A percentile compares a stretch with the other conserved stretches of the same genome.
Conservation (phyloP, 2,113 vertebrate genomes). For the Asarcornis scutulata region DNA sequence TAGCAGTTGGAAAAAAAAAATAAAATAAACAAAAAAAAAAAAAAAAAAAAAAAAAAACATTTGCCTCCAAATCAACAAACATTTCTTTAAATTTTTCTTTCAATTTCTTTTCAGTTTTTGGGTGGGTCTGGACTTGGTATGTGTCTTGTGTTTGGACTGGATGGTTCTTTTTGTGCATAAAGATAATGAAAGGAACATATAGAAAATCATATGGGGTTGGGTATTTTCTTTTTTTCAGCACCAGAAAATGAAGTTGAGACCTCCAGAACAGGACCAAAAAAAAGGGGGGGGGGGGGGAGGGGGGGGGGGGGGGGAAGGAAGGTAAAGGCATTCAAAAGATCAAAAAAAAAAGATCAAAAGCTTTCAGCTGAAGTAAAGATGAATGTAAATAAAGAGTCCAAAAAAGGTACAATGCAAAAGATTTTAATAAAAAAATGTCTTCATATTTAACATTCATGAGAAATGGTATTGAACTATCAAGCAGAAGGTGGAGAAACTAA, state of each 20-base stretch:
- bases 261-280: background rate
- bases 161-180: background rate
- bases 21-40: background rate
- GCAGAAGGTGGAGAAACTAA: conserved; percentile 19
- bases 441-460: background rate
- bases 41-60: background rate
- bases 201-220: background rate
- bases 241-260: background rate
- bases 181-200: background rate
- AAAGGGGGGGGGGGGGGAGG: background rate
- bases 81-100: background rate
- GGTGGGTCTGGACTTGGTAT: background rate
- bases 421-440: background rate
- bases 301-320: background rate
- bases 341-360: background rate
- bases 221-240: background rate
- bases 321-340: background rate
- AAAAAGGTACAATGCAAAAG: background rate
- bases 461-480: background rate
- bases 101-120: background rate
- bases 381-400: background rate
- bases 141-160: background rate
- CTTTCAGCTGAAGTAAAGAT: background rate
- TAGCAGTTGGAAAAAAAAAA: background rate
- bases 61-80: background rate